A percentile compares a stretch with the other conserved stretches of the same genome.
phyloP scores from a whole-genome alignment of 2,888 invertebrate genomes.

The Pyrrhosoma nymphula region DNA sequence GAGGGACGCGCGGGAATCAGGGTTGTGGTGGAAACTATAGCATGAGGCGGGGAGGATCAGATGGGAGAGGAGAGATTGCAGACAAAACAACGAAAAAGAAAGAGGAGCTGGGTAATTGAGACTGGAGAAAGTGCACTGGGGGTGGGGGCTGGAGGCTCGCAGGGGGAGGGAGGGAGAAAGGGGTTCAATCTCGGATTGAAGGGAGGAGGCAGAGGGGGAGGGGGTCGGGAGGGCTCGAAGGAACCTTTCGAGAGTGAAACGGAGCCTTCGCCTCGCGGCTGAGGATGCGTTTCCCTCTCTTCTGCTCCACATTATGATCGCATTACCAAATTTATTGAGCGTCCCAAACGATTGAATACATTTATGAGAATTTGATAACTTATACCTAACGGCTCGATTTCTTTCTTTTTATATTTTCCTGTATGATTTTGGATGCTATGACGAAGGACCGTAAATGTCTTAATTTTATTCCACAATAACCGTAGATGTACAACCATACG shows the following conservation, averaged over 20 bases:
- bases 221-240: neutral
- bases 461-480: too few species aligned
- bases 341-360: too few species aligned
- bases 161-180: neutral
- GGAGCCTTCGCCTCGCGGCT: neutral
- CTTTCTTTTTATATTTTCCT: too few species aligned
- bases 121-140: neutral
- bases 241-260: neutral
- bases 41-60: neutral
- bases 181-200: neutral
- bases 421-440: too few species aligned
- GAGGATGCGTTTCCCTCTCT: neutral
- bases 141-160: neutral
- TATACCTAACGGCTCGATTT: too few species aligned
- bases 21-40: neutral
- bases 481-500: too few species aligned
- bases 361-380: too few species aligned
- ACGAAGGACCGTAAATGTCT: too few species aligned
- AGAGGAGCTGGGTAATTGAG: neutral
- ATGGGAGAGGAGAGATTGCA: neutral
- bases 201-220: neutral
- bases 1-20: conserved; percentile 19
- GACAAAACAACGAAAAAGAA: neutral
- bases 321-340: too few species aligned
- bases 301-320: neutral